Percentiles rank a stretch among this genome's conserved stretches.
Conservation (phyloP, 1,140 invertebrate genomes). For the Cryptotermes secundus region DNA sequence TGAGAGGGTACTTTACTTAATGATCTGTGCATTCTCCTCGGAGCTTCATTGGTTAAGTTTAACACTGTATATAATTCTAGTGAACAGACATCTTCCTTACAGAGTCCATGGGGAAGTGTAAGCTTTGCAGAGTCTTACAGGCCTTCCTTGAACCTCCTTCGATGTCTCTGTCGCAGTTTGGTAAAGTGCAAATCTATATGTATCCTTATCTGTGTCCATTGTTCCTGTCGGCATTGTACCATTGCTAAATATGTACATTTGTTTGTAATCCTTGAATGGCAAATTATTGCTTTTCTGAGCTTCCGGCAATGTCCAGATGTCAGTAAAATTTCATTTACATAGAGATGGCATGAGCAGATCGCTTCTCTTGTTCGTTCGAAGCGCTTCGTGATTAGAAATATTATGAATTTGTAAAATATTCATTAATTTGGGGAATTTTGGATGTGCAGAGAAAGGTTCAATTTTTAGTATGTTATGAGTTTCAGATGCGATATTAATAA, state of each 20-base stretch:
- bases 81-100: constrained; percentile 13
- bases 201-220: background rate
- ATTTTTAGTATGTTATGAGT: no score
- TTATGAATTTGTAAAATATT: no score
- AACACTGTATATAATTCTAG: constrained; percentile 15
- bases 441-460: no score
- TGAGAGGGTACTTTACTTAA: no score
- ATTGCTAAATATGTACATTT: constrained; percentile 19
- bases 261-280: background rate
- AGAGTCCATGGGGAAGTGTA: constrained; percentile 4
- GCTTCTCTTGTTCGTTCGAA: no score
- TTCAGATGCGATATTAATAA: no score
- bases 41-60: background rate
- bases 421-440: no score
- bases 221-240: background rate
- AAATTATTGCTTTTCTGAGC: constrained; percentile 9
- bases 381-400: no score
- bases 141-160: constrained; percentile 9
- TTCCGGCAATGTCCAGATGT: background rate
- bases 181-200: constrained; percentile 19
- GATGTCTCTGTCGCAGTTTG: background rate
- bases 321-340: background rate
- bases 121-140: constrained; percentile 8
- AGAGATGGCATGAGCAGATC: background rate
- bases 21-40: background rate